These are phyloP conservation scores for Pygoscelis adeliae DNA, from an alignment of 2,113 vertebrate species.

Conservation along the genomic window DNA sequence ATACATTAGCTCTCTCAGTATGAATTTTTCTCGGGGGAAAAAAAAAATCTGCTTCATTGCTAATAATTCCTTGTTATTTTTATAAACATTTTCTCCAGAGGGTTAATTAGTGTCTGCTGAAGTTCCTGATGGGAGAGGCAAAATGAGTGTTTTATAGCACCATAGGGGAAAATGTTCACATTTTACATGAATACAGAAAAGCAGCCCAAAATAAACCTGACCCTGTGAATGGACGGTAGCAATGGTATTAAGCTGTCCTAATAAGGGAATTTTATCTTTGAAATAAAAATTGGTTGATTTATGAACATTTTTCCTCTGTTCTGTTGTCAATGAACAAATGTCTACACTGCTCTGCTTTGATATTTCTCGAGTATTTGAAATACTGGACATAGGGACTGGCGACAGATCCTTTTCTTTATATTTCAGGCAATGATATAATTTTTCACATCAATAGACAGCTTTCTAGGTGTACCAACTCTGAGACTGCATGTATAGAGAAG, in stretches of 20 bases:
- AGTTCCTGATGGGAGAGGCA: background rate
- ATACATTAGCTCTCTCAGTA: background rate
- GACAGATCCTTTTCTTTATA: background rate
- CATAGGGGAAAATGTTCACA: background rate
- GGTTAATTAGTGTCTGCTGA: constrained; percentile 53
- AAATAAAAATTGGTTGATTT: constrained; percentile 16
- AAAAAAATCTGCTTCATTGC: background rate
- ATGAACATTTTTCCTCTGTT: background rate
- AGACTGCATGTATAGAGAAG: background rate
- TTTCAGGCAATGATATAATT: background rate
- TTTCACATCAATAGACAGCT: background rate
- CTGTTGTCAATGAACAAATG: background rate
- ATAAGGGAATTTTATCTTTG: background rate
- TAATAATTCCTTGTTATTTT: constrained; percentile 46
- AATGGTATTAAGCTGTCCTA: background rate
- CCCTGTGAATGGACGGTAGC: background rate
- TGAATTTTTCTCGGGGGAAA: background rate
- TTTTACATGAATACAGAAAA: background rate
- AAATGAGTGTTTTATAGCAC: constrained; percentile 15
- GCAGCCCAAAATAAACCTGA: constrained; percentile 7
- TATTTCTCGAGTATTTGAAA: background rate
- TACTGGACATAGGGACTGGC: background rate
- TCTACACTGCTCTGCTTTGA: background rate
- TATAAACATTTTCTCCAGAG: constrained; percentile 57
- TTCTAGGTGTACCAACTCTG: background rate